phyloP scores from a whole-genome alignment of 2,888 invertebrate genomes.

The Rhingia campestris region DNA sequence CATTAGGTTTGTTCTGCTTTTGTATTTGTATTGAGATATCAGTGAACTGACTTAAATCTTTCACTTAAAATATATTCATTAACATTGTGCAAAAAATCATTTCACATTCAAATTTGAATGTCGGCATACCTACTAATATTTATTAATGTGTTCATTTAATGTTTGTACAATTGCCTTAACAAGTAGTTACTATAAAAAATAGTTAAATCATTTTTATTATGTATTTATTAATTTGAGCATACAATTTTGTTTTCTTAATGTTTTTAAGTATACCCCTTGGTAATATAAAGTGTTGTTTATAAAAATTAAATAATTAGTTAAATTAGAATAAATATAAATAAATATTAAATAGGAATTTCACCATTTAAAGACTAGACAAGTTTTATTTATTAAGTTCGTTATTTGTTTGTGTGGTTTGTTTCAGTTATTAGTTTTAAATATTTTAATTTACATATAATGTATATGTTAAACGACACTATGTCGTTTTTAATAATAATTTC shows the following conservation, averaged over 20 bases:
- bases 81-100: conserved; percentile 56
- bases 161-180: conserved; percentile 67
- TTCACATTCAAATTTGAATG: conserved; percentile 34
- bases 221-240: conserved; percentile 55
- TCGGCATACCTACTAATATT: conserved; percentile 3
- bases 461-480: conserved; percentile 12
- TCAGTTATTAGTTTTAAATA: conserved; percentile 43
- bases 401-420: conserved; percentile 12
- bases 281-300: neutral
- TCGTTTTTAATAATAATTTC: conserved; percentile 20
- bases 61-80: conserved; percentile 21
- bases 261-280: neutral
- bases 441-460: neutral
- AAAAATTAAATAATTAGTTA: neutral
- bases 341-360: conserved; percentile 39
- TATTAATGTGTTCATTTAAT: conserved; percentile 8
- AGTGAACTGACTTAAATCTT: conserved; percentile 26
- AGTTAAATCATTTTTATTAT: conserved; percentile 38
- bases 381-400: conserved; percentile 20
- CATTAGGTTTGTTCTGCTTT: conserved; percentile 1
- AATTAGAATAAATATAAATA: conserved; percentile 8
- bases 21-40: conserved; percentile 15
- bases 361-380: conserved; percentile 50
- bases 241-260: conserved; percentile 13
- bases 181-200: conserved; percentile 52